Conservation (phyloP, 2,797 vertebrate genomes). For the Meriones psammophilus region DNA sequence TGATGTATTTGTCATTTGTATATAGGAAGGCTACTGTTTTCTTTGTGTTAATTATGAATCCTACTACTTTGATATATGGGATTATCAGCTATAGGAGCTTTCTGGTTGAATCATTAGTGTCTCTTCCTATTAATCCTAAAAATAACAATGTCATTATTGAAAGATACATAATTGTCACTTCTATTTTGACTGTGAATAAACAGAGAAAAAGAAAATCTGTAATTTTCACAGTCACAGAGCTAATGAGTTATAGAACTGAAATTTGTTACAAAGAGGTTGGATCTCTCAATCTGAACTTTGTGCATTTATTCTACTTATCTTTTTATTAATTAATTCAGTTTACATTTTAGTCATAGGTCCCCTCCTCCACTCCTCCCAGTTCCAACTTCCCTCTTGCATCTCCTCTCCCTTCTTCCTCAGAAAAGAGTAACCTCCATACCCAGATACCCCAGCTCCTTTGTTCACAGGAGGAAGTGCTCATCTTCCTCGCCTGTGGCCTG, state of each 20-base stretch:
- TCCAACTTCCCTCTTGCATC: too few relatives aligned
- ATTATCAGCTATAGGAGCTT: background rate
- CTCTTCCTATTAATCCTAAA: background rate
- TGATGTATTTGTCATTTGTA: background rate
- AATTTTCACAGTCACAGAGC: background rate
- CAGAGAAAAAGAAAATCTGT: background rate
- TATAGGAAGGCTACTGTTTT: background rate
- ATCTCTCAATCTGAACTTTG: background rate
- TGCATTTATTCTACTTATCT: background rate
- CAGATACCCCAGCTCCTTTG: too few relatives aligned
- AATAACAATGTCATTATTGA: background rate
- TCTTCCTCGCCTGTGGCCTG: too few relatives aligned
- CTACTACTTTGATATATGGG: background rate
- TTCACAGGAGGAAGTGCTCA: too few relatives aligned
- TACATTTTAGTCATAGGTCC: too few relatives aligned
- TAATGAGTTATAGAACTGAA: background rate
- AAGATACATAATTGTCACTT: background rate
- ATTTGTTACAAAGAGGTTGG: background rate
- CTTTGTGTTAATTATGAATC: background rate
- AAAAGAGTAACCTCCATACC: too few relatives aligned
- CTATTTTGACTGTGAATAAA: background rate
- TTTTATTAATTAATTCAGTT: background rate
- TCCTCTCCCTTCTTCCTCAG: too few relatives aligned
- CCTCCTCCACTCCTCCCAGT: too few relatives aligned
- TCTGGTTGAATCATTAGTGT: background rate